Evolutionary conservation across 1,140 invertebrate genomes (phyloP), one percentile per base, ranked within the genome.

Genomic region (Psilanteris sp.): DNA sequence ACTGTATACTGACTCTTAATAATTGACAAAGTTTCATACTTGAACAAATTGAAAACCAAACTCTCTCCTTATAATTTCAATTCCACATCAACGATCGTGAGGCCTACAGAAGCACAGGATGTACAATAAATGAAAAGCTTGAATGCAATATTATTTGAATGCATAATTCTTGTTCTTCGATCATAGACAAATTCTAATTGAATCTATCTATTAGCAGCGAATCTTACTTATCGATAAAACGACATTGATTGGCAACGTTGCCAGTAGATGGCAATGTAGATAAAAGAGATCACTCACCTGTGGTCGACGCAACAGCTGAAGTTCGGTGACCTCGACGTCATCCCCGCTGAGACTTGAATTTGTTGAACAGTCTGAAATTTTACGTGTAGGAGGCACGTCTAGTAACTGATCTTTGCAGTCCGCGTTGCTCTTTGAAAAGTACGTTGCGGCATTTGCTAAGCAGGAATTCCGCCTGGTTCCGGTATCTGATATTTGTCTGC

Each of bases 281-380:
- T n/a, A 71, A 59, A 74, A 22, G 36, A 59, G 64, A 59, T 72
- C 62, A 64, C 88, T 89, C 61, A 90, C 90, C 87, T 89, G 81
- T 27, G 72, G 41, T 34, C 83, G 81, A 61, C 85, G 84, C 8
- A 84, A 50, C 10, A 82, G 82, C 16, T 84, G 85, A 9, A 87
- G 77, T 70, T 85, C 85, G 62, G 64, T 83, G 72, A 90, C 88
- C 31, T 90, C 89, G 57, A 92, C 92, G 14, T 94, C 93, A 27
- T 93, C 92, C 27, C 91, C 92, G 77, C 93, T 94, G 1, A 90
- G 81, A 10, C 90, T 91, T 1, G 90, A 91, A 73, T 89, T 91
- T 1, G 90, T 91, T 15, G 91, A 92, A 79, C 92, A 93, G 73
- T 91, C 90, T 2, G 92, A 92, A 2, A 89, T 88, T 79, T 93